Percentiles rank a stretch among this genome's conserved stretches.
phyloP scores from a whole-genome alignment of 2,797 vertebrate species.

The Falco berigora region DNA sequence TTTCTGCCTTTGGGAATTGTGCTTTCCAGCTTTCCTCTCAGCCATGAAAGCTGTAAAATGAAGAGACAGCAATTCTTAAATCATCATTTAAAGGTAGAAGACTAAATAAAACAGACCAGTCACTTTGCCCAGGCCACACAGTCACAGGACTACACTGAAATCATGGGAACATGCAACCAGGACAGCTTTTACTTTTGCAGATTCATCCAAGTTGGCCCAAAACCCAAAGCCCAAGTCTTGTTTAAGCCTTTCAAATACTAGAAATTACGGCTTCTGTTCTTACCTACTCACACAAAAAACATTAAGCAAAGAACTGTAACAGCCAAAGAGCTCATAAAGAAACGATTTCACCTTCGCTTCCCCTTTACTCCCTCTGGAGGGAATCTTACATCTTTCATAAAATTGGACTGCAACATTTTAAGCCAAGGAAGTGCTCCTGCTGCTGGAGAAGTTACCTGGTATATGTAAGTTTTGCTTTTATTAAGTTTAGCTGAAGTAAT shows the following conservation, averaged over 20 bases:
- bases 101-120: not conserved
- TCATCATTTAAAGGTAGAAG: not conserved
- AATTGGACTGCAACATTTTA: not conserved
- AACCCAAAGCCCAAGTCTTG: not conserved
- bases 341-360: conserved; percentile 2
- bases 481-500: not conserved
- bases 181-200: not conserved
- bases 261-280: not conserved
- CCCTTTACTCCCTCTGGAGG: not conserved
- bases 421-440: not conserved
- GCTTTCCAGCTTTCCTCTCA: conserved; percentile 15
- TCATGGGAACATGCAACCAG: not conserved
- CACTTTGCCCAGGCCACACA: not conserved
- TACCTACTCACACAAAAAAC: not conserved
- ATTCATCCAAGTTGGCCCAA: not conserved
- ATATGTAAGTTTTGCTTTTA: not conserved
- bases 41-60: not conserved
- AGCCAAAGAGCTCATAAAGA: not conserved
- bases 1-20: conserved; percentile 4
- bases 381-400: not conserved
- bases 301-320: not conserved
- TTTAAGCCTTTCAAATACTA: not conserved
- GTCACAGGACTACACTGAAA: not conserved
- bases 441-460: not conserved
- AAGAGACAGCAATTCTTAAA: not conserved